Base-by-base conservation (phyloP, 1,140 invertebrate species). In the Agrypnia vestita region DNA sequence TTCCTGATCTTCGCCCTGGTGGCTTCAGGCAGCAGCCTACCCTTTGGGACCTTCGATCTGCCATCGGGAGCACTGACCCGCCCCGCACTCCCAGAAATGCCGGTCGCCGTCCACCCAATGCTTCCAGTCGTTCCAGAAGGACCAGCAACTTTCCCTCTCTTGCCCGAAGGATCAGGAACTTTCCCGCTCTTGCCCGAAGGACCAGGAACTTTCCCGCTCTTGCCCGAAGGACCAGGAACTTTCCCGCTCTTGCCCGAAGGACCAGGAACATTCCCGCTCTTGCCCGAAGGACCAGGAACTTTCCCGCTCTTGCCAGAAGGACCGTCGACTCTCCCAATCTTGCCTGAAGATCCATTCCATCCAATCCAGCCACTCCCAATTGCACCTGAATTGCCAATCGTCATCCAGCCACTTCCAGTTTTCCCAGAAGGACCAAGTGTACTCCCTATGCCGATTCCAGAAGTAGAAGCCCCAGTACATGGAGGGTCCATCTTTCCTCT, bases 1-100 rank as follows among this genome's bases (percentile, higher is more conserved):
- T 25, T 64, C 7, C 25, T 64, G 19, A 25, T 35, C 19, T 35
- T 64, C 25, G 61, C 61, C 61, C 61, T 64, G 10, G 61, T 64
- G 61, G 61, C 61, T 19, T 13, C 61, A n/a, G 21, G 0, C 13
- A 25, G 21, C 19, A 64, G 61, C 9, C 55, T 21, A 4, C 4
- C 25, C 1, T 0, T 64, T 25, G 61, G 61, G 0, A 64, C 61
- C 21, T 64, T 64, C 61, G 61, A 64, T 10, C 0, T 64, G 19
- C 61, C 61, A 9, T 8, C n/a, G 13, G 25, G 19, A 19, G 25
- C 7, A 13, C 19, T n/a, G 19, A 17, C 9, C 9, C 25, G 19
- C 8, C 19, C 61, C 3, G 3, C 15, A 9, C 13, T 19, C 15
- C 55, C 46, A 46, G 43, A 49, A 49, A 11, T 15, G 44, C 15